Evolutionary conservation across 2,888 invertebrate species (phyloP), one percentile per base, ranked within the genome.

Genomic region (Stenurella melanura): DNA sequence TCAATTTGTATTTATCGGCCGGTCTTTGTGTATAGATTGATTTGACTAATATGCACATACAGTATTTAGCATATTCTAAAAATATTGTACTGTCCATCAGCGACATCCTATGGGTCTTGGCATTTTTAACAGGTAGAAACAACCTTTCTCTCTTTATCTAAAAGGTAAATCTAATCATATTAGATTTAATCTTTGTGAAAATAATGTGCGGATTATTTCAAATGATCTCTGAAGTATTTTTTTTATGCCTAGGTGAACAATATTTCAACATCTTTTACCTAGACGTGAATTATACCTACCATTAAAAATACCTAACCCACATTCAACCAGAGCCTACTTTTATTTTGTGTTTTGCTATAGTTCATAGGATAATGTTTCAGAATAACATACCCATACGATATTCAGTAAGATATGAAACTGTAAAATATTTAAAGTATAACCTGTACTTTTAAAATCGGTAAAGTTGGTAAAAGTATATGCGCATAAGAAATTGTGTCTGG

Each of bases 161-260:
- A 42, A 34, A 64, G 64, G 38, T 64, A 64, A 34, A 64, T 64
- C 64, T 38, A 19, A 64, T 64, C 64, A 64, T 34, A 64, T 64
- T 64, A 64, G n/a, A 42, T 19, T 63, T 30, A 63, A 63, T 50
- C 63, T 26, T 63, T 34, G 64, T 15, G 42, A 18, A 64, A 64
- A 64, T 42, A 64, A 42, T 64, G 42, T 64, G 19, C 19, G 64
- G 64, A 64, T 64, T 64, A 64, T 42, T 17, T 42, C 64, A 34
- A 64, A 42, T 64, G 19, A 38, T 19, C 18, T 64, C 42, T 42
- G 38, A 64, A 64, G 64, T 38, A 64, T 50, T 50, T 50, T 50
- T 26, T 50, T 50, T 15, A 15, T 50, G 5, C n/a, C 50, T 17
- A 50, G 1, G 15, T 50, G n/a, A 50, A 50, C 15, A 15, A 50